A percentile compares a stretch with the other conserved stretches of the same genome.
Conservation (phyloP, 2,797 vertebrate species). For the Mallotus villosus region DNA sequence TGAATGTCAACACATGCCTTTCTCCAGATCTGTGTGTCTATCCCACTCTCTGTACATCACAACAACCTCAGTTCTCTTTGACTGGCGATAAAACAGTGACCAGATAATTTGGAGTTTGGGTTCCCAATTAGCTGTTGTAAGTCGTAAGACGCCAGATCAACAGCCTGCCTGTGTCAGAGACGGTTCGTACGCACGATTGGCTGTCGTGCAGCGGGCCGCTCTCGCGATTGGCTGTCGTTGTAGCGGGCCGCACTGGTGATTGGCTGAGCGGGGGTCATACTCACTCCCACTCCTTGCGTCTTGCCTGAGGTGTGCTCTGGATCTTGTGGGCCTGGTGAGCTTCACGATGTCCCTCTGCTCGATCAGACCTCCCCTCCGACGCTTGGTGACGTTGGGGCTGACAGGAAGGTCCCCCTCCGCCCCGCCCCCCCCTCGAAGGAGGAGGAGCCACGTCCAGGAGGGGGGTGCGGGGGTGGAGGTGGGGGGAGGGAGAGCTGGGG, state of each 20-base stretch:
- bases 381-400: constrained; percentile 89
- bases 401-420: constrained; percentile 76
- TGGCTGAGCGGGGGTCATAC: constrained; percentile 61
- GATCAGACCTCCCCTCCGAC: constrained; percentile 90
- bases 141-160: no score
- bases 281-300: constrained; percentile 99
- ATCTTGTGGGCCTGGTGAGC: constrained; percentile 97
- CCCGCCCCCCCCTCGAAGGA: constrained; percentile 63
- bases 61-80: background rate
- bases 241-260: no score
- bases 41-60: no score
- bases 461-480: constrained; percentile 38
- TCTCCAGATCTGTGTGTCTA: background rate
- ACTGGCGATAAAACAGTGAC: background rate
- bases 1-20: background rate
- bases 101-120: background rate
- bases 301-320: constrained; percentile 95
- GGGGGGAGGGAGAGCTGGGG: constrained; percentile 54
- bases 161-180: no score
- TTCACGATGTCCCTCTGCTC: constrained; percentile 95
- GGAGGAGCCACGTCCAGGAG: constrained; percentile 61
- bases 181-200: no score
- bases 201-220: no score
- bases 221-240: no score
- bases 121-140: background rate